Percentiles rank a stretch among this genome's conserved stretches.
Conservation (phyloP, 2,113 vertebrate genomes). For the Probosciger aterrimus region DNA sequence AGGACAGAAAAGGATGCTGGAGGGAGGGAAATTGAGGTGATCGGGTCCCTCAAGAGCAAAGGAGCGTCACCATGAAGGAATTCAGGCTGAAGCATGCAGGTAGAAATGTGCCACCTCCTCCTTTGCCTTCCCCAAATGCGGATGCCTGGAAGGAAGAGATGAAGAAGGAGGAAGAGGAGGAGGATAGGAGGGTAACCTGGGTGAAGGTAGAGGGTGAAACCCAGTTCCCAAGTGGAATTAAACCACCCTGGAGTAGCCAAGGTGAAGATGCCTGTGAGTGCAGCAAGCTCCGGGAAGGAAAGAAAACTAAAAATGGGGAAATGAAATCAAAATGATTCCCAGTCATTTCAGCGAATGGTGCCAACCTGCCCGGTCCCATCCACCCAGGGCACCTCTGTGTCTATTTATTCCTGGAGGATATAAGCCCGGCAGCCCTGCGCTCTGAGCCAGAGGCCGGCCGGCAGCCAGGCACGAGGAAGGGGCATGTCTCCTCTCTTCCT, state of each 20-base stretch:
- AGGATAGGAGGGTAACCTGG: not conserved
- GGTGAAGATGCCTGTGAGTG: rapidly evolving
- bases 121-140: rapidly evolving
- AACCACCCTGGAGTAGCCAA: not conserved
- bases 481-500: not conserved
- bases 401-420: not conserved
- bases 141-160: not conserved
- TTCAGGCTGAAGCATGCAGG: not conserved
- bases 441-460: not conserved
- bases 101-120: not conserved
- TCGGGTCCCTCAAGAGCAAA: not conserved
- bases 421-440: not conserved
- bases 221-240: not conserved
- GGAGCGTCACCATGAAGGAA: not conserved
- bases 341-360: rapidly evolving
- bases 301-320: rapidly evolving
- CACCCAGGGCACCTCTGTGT: not conserved
- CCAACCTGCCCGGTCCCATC: not conserved
- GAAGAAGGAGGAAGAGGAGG: not conserved
- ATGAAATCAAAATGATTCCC: not conserved
- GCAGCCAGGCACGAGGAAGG: not conserved
- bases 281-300: not conserved
- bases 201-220: not conserved
- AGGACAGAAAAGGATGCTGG: conserved; percentile 17
- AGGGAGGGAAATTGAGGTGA: conserved; percentile 17